phyloP scores from a whole-genome alignment of 1,140 invertebrate genomes.

The Bombus soroeensis region DNA sequence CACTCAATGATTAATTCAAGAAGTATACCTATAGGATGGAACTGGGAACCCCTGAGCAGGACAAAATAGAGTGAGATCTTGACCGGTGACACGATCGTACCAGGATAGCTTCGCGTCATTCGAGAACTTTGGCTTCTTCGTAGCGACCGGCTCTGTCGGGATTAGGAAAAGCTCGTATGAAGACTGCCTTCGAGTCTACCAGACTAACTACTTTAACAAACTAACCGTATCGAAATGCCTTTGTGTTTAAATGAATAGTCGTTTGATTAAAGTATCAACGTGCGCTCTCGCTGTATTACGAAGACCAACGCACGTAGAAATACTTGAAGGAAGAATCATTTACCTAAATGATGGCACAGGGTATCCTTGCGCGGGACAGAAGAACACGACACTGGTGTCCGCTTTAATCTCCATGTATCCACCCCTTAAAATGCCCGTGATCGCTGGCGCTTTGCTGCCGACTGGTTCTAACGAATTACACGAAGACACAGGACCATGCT shows the following conservation, averaged over 20 bases:
- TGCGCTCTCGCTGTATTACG: not conserved
- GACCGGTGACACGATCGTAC: constrained; percentile 73
- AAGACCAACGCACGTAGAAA: not conserved
- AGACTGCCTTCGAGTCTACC: not conserved
- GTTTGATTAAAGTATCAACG: not conserved
- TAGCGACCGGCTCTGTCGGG: constrained; percentile 85
- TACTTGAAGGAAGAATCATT: not conserved
- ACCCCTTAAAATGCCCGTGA: constrained; percentile 75
- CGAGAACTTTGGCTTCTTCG: constrained; percentile 85
- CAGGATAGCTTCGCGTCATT: constrained; percentile 81
- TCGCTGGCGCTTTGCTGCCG: constrained; percentile 76
- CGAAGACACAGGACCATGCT: constrained; percentile 23
- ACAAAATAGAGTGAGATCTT: constrained; percentile 80
- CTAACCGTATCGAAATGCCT: constrained; percentile 13
- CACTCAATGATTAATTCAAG: not conserved
- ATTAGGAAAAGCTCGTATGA: constrained; percentile 18
- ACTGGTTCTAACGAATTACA: constrained; percentile 71
- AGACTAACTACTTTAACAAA: not conserved
- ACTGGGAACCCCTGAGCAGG: constrained; percentile 89
- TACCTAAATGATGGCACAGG: constrained; percentile 89
- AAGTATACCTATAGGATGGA: constrained; percentile 83
- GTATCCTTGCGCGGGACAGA: constrained; percentile 88
- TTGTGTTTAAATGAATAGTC: not conserved
- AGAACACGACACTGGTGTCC: constrained; percentile 1
- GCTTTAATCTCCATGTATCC: constrained; percentile 68